Evolutionary conservation across 2,888 invertebrate genomes (phyloP).

Genomic region (Adela reaumurella): DNA sequence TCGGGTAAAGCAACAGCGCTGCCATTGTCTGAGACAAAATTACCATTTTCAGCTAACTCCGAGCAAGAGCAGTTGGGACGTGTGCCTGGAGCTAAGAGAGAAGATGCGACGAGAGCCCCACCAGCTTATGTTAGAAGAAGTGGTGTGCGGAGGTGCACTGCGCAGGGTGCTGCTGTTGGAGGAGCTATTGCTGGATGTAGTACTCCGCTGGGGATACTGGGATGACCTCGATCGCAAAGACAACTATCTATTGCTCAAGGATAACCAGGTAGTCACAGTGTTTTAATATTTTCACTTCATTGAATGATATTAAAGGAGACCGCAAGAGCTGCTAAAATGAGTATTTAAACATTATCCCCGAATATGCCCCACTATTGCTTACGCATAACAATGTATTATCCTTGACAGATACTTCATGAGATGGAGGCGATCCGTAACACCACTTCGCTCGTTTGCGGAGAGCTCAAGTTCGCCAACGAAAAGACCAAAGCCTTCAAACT

Average conservation of each 20-base stretch:
- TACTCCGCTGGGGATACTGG: conserved; percentile 86
- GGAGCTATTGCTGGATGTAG: conserved; percentile 66
- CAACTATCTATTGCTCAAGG: conserved; percentile 70
- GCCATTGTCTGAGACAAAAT: no score
- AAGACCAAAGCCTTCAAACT: conserved; percentile 71
- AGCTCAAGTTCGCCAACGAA: conserved; percentile 74
- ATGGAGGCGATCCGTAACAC: conserved; percentile 53
- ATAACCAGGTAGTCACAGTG: conserved; percentile 31
- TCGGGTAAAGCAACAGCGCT: no score
- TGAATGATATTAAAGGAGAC: no score
- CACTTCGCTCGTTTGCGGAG: conserved; percentile 66
- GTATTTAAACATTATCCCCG: no score
- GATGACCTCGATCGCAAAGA: conserved; percentile 79
- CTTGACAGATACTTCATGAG: conserved; percentile 35
- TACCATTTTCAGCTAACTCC: conserved; percentile 79
- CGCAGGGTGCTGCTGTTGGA: conserved; percentile 75
- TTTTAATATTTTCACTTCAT: no score
- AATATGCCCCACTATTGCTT: no score
- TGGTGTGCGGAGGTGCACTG: conserved; percentile 70
- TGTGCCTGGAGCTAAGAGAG: conserved; percentile 67
- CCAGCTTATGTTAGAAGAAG: conserved; percentile 74
- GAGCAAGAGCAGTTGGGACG: conserved; percentile 70
- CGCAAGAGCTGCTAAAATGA: no score
- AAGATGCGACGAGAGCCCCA: conserved; percentile 64
- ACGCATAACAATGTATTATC: no score